phyloP scores from a whole-genome alignment of 2,888 invertebrate genomes.

The Pseudanteris insignis region DNA sequence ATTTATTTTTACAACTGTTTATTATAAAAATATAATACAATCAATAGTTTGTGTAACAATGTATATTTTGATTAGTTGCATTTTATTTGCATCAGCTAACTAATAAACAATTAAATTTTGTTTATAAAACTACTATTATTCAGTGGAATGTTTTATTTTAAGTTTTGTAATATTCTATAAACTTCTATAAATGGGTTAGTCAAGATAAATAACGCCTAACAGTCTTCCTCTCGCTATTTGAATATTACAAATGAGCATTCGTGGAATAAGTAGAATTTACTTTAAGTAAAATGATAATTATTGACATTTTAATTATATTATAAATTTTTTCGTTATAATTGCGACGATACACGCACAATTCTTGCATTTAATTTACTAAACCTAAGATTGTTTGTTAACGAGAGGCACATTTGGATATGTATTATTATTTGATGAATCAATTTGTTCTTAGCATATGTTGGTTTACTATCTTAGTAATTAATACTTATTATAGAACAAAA shows the following conservation, averaged over 20 bases:
- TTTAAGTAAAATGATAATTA: slow-evolving; percentile 28
- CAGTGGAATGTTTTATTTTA: slow-evolving; percentile 15
- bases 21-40: slow-evolving; percentile 23
- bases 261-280: slow-evolving; percentile 20
- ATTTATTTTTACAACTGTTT: slow-evolving; percentile 17
- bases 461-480: no score
- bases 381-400: slow-evolving; percentile 46
- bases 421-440: no score
- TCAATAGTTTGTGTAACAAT: slow-evolving; percentile 7
- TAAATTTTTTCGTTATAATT: no score
- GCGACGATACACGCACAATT: no score
- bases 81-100: slow-evolving; percentile 10
- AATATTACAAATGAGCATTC: slow-evolving; percentile 49
- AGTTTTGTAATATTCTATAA: slow-evolving; percentile 15
- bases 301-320: no score
- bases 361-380: slow-evolving; percentile 14
- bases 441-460: no score
- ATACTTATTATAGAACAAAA: no score
- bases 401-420: slow-evolving; percentile 56
- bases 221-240: slow-evolving; percentile 56
- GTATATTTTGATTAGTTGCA: slow-evolving; percentile 3
- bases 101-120: slow-evolving; percentile 7
- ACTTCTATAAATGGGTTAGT: slow-evolving; percentile 35
- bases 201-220: slow-evolving; percentile 46
- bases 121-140: slow-evolving; percentile 13